phyloP scores from a whole-genome alignment of 53 echinoderm and acorn worm genomes.

The Crossaster papposus region DNA sequence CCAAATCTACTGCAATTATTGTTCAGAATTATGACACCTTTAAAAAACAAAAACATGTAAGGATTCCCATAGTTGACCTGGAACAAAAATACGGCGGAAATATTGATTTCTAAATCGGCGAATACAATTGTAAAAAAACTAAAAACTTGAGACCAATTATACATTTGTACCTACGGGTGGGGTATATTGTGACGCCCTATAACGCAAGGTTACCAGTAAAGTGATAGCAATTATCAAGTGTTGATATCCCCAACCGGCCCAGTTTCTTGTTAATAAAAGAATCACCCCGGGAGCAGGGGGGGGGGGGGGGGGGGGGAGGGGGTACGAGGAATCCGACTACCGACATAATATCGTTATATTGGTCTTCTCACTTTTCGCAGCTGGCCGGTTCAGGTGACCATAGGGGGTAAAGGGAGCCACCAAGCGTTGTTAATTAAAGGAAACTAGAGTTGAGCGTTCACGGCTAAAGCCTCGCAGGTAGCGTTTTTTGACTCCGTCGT shows the following conservation, averaged over 20 bases:
- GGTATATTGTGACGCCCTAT: background rate
- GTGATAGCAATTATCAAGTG: slow-evolving; percentile 3
- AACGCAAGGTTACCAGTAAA: background rate
- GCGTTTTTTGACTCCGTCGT: background rate
- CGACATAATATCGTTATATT: background rate
- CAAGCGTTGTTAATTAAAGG: slow-evolving; percentile 2
- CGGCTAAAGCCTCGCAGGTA: background rate
- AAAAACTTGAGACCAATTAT: background rate
- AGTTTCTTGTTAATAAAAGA: background rate
- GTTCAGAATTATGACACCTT: background rate
- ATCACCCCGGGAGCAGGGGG: background rate
- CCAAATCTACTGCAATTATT: no score
- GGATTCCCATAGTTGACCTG: background rate
- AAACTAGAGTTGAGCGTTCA: background rate
- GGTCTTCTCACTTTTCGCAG: background rate
- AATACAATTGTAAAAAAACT: background rate
- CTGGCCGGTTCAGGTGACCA: background rate
- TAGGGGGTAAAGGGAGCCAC: slow-evolving; percentile 1
- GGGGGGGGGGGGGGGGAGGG: no score
- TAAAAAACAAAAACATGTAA: background rate
- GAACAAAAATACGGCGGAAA: background rate
- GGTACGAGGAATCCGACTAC: background rate
- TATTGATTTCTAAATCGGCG: background rate
- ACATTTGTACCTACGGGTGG: background rate
- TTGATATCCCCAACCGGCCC: background rate